These are phyloP conservation scores for Litoditis marina DNA, from an alignment of 2,888 invertebrate genomes.

Conservation along the genomic window DNA sequence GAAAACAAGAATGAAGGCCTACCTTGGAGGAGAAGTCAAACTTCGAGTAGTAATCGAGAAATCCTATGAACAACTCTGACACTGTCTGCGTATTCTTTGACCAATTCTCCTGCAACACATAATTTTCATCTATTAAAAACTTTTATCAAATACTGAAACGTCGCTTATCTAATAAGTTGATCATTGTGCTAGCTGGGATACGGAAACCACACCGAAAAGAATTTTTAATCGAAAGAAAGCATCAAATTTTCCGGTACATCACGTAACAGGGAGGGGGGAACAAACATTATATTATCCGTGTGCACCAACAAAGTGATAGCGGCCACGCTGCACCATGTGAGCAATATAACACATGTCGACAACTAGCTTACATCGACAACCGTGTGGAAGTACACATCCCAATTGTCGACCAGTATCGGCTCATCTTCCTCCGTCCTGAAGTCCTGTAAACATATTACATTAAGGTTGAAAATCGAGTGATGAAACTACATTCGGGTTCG, in stretches of 20 bases:
- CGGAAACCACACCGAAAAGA: too few species aligned
- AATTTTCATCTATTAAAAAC: background rate
- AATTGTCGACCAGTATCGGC: conserved; percentile 65
- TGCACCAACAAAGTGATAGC: too few species aligned
- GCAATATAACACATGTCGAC: conserved; percentile 3
- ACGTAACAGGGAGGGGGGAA: too few species aligned
- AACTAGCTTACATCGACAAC: conserved; percentile 50
- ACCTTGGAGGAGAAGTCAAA: conserved; percentile 37
- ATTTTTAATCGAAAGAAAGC: too few species aligned
- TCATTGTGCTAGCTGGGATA: too few species aligned
- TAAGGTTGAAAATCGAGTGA: too few species aligned
- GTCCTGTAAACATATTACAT: conserved; percentile 22
- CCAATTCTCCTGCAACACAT: conserved; percentile 14
- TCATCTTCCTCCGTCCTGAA: conserved; percentile 9
- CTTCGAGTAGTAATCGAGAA: conserved; percentile 67
- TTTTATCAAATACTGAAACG: too few species aligned
- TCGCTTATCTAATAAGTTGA: too few species aligned
- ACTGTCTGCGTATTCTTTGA: conserved; percentile 29
- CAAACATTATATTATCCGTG: too few species aligned
- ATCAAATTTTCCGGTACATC: too few species aligned
- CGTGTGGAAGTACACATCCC: conserved; percentile 68
- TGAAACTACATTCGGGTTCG: too few species aligned
- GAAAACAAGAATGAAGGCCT: background rate
- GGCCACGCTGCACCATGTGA: too few species aligned
- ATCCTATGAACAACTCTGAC: conserved; percentile 39